A percentile compares a stretch with the other conserved stretches of the same genome.
phyloP scores from a whole-genome alignment of 2,888 invertebrate genomes.

The Omphaloscelis lunosa region DNA sequence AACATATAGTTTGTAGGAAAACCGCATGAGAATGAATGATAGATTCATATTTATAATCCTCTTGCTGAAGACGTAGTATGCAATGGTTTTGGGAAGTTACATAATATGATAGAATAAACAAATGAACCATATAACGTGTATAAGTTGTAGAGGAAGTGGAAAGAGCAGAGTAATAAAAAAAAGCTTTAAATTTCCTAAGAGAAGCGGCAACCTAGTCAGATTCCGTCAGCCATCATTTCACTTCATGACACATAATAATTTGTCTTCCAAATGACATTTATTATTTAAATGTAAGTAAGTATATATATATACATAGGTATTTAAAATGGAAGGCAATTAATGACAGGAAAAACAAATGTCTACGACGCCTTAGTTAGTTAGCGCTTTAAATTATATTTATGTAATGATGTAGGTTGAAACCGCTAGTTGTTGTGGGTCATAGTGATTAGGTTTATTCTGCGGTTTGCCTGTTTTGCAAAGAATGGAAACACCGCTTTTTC shows the following conservation, averaged over 20 bases:
- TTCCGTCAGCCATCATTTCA: background rate
- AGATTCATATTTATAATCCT: slow-evolving; percentile 16
- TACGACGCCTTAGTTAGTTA: slow-evolving; percentile 39
- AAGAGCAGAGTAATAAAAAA: background rate
- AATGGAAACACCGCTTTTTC: slow-evolving; percentile 71
- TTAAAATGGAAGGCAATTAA: slow-evolving; percentile 18
- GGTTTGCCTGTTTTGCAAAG: slow-evolving; percentile 84
- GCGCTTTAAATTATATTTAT: slow-evolving; percentile 43
- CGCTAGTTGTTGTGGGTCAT: slow-evolving; percentile 51
- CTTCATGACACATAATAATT: background rate
- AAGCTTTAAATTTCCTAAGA: background rate
- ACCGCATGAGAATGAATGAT: slow-evolving; percentile 20
- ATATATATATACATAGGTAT: slow-evolving; percentile 6
- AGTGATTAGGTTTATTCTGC: slow-evolving; percentile 68
- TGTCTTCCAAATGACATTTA: slow-evolving; percentile 1
- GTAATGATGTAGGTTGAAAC: slow-evolving; percentile 57
- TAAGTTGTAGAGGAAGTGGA: background rate
- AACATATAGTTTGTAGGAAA: slow-evolving; percentile 48
- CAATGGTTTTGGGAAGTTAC: background rate
- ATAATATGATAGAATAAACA: background rate
- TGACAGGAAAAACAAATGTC: slow-evolving; percentile 44
- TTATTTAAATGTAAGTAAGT: slow-evolving; percentile 6
- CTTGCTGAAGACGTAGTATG: background rate
- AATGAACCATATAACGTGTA: background rate
- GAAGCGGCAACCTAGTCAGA: background rate